Percentiles rank a stretch among this genome's conserved stretches.
phyloP scores from a whole-genome alignment of 2,888 invertebrate genomes.

The Perizoma flavofasciatum region DNA sequence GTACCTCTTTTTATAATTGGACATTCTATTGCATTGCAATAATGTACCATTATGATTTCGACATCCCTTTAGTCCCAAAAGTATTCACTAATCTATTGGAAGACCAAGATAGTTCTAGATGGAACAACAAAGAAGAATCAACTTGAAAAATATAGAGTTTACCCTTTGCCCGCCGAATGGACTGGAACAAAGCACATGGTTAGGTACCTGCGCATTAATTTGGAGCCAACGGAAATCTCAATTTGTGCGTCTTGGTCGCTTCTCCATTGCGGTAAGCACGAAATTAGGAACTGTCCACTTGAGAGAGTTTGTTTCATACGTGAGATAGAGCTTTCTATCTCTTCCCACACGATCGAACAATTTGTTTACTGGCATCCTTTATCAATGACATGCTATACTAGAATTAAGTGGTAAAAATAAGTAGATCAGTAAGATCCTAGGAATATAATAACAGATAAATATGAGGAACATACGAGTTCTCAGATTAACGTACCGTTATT shows the following conservation, averaged over 20 bases:
- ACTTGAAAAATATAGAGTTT: too few species aligned
- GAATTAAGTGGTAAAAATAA: not conserved
- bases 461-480: too few species aligned
- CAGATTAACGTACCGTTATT: too few species aligned
- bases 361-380: constrained; percentile 19
- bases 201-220: constrained; percentile 41
- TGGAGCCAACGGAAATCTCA: constrained; percentile 70
- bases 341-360: constrained; percentile 28
- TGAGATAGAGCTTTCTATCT: constrained; percentile 27
- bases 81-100: too few species aligned
- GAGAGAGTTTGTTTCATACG: constrained; percentile 46
- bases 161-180: not conserved
- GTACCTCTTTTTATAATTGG: not conserved
- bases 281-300: constrained; percentile 69
- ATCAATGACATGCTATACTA: constrained; percentile 2
- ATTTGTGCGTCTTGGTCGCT: constrained; percentile 61
- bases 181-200: constrained; percentile 18
- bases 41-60: constrained; percentile 10
- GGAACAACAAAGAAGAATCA: too few species aligned
- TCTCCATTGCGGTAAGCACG: constrained; percentile 61
- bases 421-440: too few species aligned
- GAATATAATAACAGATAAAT: too few species aligned
- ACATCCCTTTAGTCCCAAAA: not conserved
- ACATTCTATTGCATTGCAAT: constrained; percentile 13
- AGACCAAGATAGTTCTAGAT: too few species aligned